phyloP scores from a whole-genome alignment of 2,113 vertebrate species.

The Cephalophus harveyi region DNA sequence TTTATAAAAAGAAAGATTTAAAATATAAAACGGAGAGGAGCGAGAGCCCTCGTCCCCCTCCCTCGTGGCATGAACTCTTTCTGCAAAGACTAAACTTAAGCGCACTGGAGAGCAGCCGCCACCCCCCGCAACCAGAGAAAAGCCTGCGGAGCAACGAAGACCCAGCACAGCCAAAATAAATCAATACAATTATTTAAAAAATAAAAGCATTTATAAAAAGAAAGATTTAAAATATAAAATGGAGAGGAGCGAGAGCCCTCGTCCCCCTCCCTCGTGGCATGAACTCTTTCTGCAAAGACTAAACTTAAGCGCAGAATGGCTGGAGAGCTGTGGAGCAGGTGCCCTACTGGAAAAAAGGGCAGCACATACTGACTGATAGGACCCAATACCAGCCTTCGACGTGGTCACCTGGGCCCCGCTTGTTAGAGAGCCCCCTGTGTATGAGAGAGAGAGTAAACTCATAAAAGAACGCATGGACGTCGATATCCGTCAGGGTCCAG shows the following conservation, averaged over 20 bases:
- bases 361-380: background rate
- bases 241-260: background rate
- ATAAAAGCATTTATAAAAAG: background rate
- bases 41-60: background rate
- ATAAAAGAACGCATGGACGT: background rate
- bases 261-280: background rate
- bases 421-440: background rate
- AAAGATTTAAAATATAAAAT: background rate
- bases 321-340: background rate
- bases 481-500: rapidly evolving
- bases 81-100: background rate
- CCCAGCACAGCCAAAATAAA: background rate
- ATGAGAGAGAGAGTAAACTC: background rate
- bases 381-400: background rate
- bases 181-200: background rate
- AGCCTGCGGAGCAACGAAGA: rapidly evolving
- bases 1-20: background rate
- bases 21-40: background rate
- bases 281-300: background rate
- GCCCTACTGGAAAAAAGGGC: background rate
- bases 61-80: background rate
- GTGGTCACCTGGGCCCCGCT: background rate
- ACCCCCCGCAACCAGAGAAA: too few relatives aligned
- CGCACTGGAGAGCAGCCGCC: too few relatives aligned
- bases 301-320: background rate